A percentile compares a stretch with the other conserved stretches of the same genome.
These are phyloP conservation scores for Pluvialis apricaria DNA, from an alignment of 2,113 vertebrate genomes.

Conservation along the genomic window DNA sequence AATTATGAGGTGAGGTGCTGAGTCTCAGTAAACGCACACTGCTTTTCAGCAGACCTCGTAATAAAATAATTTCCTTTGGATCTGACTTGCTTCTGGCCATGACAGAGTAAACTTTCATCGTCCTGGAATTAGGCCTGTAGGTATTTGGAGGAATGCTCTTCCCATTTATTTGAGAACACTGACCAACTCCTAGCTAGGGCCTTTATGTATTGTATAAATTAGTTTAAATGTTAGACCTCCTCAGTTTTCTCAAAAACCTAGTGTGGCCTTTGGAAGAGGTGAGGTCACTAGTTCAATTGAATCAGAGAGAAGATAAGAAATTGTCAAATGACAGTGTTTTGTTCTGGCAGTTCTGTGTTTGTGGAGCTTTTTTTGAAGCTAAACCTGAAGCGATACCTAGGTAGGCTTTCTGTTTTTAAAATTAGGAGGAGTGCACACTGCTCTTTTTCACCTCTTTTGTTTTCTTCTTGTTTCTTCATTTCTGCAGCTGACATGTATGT, in stretches of 20 bases:
- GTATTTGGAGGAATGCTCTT: neutral
- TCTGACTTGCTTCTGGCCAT: neutral
- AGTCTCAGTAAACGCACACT: neutral
- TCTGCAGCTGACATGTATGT: neutral
- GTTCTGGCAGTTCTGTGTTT: neutral
- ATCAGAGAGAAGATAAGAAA: neutral
- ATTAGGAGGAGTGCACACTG: accelerated
- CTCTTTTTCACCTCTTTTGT: neutral
- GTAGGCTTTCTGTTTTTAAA: neutral
- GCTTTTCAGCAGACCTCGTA: neutral
- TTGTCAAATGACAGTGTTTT: neutral
- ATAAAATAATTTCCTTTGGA: neutral
- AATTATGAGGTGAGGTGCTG: neutral
- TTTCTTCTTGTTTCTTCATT: neutral
- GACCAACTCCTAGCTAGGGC: neutral
- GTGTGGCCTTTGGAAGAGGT: neutral
- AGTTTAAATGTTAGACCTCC: neutral
- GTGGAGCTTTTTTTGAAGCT: neutral
- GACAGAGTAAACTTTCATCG: neutral
- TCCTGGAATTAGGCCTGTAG: neutral
- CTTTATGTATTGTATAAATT: neutral
- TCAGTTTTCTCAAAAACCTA: neutral
- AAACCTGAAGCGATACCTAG: neutral
- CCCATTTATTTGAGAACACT: neutral
- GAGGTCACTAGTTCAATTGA: neutral